Conservation (phyloP, 2,113 vertebrate genomes). For the Edolisoma coerulescens region DNA sequence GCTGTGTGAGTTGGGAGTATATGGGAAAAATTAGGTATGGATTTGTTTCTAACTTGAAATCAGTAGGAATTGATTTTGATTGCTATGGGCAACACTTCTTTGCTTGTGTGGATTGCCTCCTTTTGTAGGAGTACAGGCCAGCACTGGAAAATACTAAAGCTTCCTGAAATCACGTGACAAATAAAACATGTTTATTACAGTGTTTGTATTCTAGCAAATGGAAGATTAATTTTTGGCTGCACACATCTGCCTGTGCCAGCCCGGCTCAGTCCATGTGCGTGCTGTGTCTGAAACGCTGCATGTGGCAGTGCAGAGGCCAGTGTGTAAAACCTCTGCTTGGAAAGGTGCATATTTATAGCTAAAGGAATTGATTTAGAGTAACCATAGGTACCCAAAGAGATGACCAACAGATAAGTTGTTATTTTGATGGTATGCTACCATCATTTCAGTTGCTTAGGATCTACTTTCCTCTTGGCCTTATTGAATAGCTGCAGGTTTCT, state of each 20-base stretch:
- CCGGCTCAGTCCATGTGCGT: rapidly evolving
- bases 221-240: neutral
- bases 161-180: neutral
- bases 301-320: neutral
- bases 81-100: neutral
- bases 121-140: neutral
- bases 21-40: rapidly evolving
- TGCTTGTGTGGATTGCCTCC: rapidly evolving
- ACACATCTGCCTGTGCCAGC: neutral
- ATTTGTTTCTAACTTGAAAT: neutral
- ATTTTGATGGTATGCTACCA: neutral
- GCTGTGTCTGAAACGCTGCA: neutral
- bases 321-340: neutral
- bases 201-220: neutral
- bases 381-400: neutral
- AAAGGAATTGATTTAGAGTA: neutral
- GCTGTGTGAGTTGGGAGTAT: neutral
- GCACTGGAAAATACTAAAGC: neutral
- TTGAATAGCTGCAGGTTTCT: neutral
- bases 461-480: rapidly evolving
- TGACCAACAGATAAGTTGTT: neutral
- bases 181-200: rapidly evolving
- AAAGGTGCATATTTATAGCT: neutral
- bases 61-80: neutral
- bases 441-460: neutral